A percentile compares a stretch with the other conserved stretches of the same genome.
These are phyloP conservation scores for Aurelia sp. DNA, from an alignment of 30 jellyfish, hydroid and myxozoan species.

Conservation along the genomic window DNA sequence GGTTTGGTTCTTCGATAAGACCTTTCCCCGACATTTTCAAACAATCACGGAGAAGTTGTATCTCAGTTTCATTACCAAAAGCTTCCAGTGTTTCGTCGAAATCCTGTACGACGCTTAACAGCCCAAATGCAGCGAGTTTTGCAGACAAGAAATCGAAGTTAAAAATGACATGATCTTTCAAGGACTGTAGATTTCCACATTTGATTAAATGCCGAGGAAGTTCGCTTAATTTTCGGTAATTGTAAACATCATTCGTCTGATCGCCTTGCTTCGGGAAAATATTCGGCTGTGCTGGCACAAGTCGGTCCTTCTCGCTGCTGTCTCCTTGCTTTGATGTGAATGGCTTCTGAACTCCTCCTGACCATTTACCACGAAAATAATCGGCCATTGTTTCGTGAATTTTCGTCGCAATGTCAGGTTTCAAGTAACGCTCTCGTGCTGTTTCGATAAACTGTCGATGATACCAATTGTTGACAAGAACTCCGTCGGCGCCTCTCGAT, in stretches of 20 bases:
- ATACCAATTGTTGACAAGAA: constrained; percentile 82
- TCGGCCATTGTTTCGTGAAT: constrained; percentile 71
- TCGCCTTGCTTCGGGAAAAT: constrained; percentile 42
- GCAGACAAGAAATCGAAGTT: constrained; percentile 76
- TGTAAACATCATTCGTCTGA: constrained; percentile 41
- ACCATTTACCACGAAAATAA: constrained; percentile 82
- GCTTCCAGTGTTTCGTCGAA: constrained; percentile 65
- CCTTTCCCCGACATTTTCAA: constrained; percentile 62
- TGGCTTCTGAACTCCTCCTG: constrained; percentile 74
- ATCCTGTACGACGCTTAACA: constrained; percentile 58
- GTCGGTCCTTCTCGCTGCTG: constrained; percentile 67
- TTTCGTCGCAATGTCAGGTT: constrained; percentile 14
- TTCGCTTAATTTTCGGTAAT: constrained; percentile 78
- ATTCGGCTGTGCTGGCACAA: constrained; percentile 87
- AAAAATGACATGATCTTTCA: constrained; percentile 53
- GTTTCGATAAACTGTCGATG: constrained; percentile 90
- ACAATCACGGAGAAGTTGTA: constrained; percentile 61
- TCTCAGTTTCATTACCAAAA: constrained; percentile 62
- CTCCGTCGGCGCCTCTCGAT: constrained; percentile 75
- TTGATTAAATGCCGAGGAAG: constrained; percentile 79
- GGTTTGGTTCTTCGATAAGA: constrained; percentile 62
- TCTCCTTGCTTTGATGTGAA: constrained; percentile 65
- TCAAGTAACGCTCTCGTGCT: constrained; percentile 76
- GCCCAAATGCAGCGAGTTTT: constrained; percentile 69
- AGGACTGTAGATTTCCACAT: constrained; percentile 21